phyloP scores from a whole-genome alignment of 1,140 invertebrate genomes.

The Hyphantria cunea region DNA sequence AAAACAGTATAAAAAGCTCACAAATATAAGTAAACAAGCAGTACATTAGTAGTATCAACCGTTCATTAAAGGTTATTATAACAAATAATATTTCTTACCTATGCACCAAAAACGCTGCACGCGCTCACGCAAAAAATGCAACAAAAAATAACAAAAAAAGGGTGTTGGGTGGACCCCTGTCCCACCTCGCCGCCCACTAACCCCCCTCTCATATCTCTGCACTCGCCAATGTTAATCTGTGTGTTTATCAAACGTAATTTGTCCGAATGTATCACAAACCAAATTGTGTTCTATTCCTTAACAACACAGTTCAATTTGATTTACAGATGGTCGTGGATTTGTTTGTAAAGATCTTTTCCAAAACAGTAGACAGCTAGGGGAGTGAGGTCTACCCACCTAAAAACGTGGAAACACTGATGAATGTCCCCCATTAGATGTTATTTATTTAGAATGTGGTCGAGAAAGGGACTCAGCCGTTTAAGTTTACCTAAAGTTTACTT shows the following conservation, averaged over 20 bases:
- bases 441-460: slow-evolving; percentile 82
- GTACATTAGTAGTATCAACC: no score
- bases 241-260: slow-evolving; percentile 70
- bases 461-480: slow-evolving; percentile 70
- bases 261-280: slow-evolving; percentile 35
- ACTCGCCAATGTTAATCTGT: slow-evolving; percentile 75
- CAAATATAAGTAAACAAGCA: no score
- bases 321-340: slow-evolving; percentile 34
- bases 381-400: slow-evolving; percentile 65
- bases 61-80: no score
- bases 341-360: slow-evolving; percentile 52
- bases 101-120: slow-evolving; percentile 52
- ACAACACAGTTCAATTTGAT: slow-evolving; percentile 38
- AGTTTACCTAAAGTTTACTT: slow-evolving; percentile 78
- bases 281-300: slow-evolving; percentile 37
- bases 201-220: slow-evolving; percentile 67
- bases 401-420: slow-evolving; percentile 81
- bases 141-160: slow-evolving; percentile 63
- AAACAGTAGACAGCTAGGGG: slow-evolving; percentile 65
- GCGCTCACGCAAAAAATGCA: slow-evolving; percentile 73
- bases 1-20: no score
- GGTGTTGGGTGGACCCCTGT: slow-evolving; percentile 58
- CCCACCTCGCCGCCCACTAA: slow-evolving; percentile 51
- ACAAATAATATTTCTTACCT: slow-evolving; percentile 52
- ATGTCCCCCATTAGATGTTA: slow-evolving; percentile 83